Base-by-base conservation (phyloP, 2,113 vertebrate genomes). In the Cranoglanis bouderius region DNA sequence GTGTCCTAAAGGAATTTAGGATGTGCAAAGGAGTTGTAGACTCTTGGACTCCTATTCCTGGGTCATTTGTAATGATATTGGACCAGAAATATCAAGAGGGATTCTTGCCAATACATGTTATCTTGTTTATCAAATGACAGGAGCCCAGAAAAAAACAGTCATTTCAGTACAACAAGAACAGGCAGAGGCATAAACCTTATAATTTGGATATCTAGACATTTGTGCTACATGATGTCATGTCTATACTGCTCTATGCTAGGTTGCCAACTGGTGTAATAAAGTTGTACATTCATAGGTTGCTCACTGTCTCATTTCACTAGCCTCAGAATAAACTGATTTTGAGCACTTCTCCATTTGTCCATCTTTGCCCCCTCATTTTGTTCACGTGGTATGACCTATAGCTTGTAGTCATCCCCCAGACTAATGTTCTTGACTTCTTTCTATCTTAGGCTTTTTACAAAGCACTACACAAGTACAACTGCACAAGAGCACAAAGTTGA, bases 221-320 rank as follows among this genome's bases (percentile, higher is more conserved):
- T 88, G 80, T 59, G 38, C 29, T 53, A 75, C 29, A 43, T 88
- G 81, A 74, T 72, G 51, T 88, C 63, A 43, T 59, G 63, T 83
- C 46, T 83, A 38, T 75, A 21, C 40, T 74, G 29, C 19, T 32
- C 6, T 49, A 46, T 46, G 35, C 51, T 51, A 57, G 14, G 13
- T 46, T 74, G 32, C 80, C 80, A 88, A 53, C 65, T 74, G 67
- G 67, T 35, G 29, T 40, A 59, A 85, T 85, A 75, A 75, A 85
- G 49, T 53, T 85, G 67, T 29, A 53, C 43, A 67, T 26, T 55
- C 32, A 55, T 63, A 19, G 46, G 70, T 61, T 61, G 26, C 85
- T 85, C n/a, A 72, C 38, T n/a, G 61, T 43, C 29, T 75, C 26
- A 61, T 32, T 43, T 81, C 75, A 43, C 7, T 57, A 32, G 10